These are phyloP conservation scores for Hypotaenidia philippensis DNA, from an alignment of 2,797 vertebrate genomes.

Conservation along the genomic window DNA sequence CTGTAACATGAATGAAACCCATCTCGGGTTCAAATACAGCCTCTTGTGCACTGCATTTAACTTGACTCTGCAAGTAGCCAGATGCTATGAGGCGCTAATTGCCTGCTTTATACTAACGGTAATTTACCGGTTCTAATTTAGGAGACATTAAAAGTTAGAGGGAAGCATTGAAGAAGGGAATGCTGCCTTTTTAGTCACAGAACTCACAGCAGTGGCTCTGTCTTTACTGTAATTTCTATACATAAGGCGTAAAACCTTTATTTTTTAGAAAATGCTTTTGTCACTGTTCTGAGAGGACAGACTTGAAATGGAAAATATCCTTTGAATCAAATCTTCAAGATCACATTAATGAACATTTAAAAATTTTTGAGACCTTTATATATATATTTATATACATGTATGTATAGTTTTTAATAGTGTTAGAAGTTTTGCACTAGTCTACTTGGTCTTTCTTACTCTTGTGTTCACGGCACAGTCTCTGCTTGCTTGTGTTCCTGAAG, in stretches of 20 bases:
- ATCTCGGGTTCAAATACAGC: background rate
- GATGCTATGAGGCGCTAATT: background rate
- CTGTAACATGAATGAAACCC: background rate
- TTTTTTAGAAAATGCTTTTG: background rate
- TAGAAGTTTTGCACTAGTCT: background rate
- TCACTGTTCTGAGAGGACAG: background rate
- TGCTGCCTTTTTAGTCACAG: background rate
- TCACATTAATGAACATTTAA: background rate
- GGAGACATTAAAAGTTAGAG: background rate
- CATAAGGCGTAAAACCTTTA: background rate
- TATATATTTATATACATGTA: too few relatives aligned
- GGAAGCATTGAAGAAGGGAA: background rate
- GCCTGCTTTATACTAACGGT: background rate
- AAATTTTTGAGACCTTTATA: background rate
- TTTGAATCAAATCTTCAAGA: background rate
- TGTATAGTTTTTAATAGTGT: background rate
- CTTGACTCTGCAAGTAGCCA: background rate
- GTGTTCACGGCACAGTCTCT: background rate
- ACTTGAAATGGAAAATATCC: background rate
- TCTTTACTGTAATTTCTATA: background rate
- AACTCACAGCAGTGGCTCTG: background rate
- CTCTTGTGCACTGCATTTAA: background rate
- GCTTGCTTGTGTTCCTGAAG: background rate
- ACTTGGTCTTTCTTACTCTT: background rate
- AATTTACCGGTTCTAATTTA: background rate